Evolutionary conservation across 2,888 invertebrate species (phyloP), one percentile per base, ranked within the genome.

Genomic region (Dryococelus australis): DNA sequence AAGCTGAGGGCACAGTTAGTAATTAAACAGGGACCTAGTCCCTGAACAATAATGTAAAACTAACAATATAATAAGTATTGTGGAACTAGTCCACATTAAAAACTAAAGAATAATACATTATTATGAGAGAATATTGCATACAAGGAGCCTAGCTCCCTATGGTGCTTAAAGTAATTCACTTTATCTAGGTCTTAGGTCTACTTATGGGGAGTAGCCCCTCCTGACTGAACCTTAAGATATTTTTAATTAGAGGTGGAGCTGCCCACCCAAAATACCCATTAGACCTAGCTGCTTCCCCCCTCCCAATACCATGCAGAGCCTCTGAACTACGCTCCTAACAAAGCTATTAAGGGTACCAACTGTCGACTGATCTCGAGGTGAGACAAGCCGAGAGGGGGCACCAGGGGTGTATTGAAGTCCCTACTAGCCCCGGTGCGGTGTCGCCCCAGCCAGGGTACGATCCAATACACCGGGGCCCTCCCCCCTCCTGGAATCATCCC

Each of bases 181-280:
- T 20, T 16, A 20, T 12, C 65, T 65, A 65, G 24, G 24, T 16
- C 16, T 24, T 65, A 13, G 16, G 20, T 20, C 65, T 65, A 65
- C 24, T 65, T 65, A 65, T 24, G 65, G 65, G 65, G 65, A 65
- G 65, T 65, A 65, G 65, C 65, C 65, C 65, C 65, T 65, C 65
- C 65, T 65, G 16, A 20, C 20, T 65, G 16, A 20, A 65, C 65
- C 24, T 65, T 20, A 65, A 24, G 16, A 20, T n/a, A n/a, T n/a
- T 20, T 65, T 65, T 12, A 12, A 65, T 20, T 65, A 24, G n/a
- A n/a, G 65, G 65, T 24, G 24, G 65, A n/a, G 65, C 65, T 65
- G 65, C 65, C 65, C 24, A 24, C 65, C 65, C 65, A 13, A 65
- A 65, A 65, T 5, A 65, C 65, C 65, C 65, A n/a, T n/a, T n/a